phyloP scores from a whole-genome alignment of 2,113 vertebrate species.

The Tragelaphus imberbis region DNA sequence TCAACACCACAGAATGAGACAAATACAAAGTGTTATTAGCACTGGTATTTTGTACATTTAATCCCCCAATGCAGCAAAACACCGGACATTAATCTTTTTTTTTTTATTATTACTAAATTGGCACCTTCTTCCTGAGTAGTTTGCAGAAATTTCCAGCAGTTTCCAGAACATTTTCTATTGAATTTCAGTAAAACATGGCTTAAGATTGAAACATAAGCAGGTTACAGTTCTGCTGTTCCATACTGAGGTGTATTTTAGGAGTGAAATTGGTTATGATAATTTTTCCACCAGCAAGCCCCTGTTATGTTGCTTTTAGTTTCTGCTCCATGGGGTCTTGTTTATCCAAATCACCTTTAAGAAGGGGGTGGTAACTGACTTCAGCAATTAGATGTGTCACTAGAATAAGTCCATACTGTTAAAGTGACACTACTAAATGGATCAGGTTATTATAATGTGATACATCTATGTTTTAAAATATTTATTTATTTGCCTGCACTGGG shows the following conservation, averaged over 20 bases:
- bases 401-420: not conserved
- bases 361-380: not conserved
- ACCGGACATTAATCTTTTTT: not conserved
- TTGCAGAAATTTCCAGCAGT: not conserved
- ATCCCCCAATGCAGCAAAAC: not conserved
- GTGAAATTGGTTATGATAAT: fast-evolving
- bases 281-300: fast-evolving
- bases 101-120: not conserved
- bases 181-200: not conserved
- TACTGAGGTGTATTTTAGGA: no score
- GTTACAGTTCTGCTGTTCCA: fast-evolving
- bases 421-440: not conserved
- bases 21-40: fast-evolving
- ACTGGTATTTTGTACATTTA: fast-evolving
- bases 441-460: not conserved
- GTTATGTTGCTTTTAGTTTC: not conserved
- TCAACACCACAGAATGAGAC: fast-evolving
- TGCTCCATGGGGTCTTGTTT: fast-evolving
- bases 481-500: not conserved
- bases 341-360: not conserved
- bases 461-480: not conserved
- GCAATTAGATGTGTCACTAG: no score
- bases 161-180: not conserved
- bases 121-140: not conserved
- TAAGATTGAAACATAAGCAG: not conserved